A percentile compares a stretch with the other conserved stretches of the same genome.
Evolutionary conservation across 64 coral and sea anemone genomes (phyloP).

Genomic region (Trachythela sp.): DNA sequence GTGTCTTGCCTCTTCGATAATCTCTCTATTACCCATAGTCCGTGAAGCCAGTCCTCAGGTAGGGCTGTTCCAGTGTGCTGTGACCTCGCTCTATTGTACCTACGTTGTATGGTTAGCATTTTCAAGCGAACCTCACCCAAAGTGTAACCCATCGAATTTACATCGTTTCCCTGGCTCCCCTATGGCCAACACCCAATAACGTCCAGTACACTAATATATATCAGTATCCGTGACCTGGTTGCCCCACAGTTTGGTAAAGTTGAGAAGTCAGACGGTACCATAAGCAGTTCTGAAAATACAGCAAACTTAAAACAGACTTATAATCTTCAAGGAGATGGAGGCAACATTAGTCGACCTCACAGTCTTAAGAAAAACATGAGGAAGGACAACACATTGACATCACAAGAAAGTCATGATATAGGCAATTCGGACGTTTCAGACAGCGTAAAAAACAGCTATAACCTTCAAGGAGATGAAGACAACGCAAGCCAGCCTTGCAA

Average conservation of each 20-base stretch:
- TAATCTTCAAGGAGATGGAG: not conserved
- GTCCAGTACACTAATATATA: conserved; percentile 74
- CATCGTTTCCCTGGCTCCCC: conserved; percentile 80
- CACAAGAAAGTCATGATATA: no score
- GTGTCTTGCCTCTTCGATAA: conserved; percentile 76
- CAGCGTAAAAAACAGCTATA: no score
- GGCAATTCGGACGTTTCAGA: no score
- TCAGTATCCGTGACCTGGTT: conserved; percentile 53
- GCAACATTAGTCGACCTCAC: no score
- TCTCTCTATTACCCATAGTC: conserved; percentile 73
- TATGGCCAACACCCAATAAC: conserved; percentile 78
- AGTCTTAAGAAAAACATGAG: no score
- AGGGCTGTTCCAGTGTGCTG: conserved; percentile 80
- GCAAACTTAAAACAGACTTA: not conserved
- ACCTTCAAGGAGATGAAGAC: no score
- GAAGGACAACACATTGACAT: no score
- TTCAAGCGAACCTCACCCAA: conserved; percentile 71
- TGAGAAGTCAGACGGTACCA: not conserved
- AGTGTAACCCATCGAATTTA: conserved; percentile 73
- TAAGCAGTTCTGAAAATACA: not conserved
- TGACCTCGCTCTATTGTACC: conserved; percentile 82
- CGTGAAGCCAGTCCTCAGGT: conserved; percentile 73
- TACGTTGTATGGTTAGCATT: conserved; percentile 85
- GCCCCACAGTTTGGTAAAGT: conserved; percentile 91
- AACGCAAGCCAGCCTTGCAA: no score